Conservation (phyloP, 1,140 invertebrate genomes). For the Orussus abietinus region DNA sequence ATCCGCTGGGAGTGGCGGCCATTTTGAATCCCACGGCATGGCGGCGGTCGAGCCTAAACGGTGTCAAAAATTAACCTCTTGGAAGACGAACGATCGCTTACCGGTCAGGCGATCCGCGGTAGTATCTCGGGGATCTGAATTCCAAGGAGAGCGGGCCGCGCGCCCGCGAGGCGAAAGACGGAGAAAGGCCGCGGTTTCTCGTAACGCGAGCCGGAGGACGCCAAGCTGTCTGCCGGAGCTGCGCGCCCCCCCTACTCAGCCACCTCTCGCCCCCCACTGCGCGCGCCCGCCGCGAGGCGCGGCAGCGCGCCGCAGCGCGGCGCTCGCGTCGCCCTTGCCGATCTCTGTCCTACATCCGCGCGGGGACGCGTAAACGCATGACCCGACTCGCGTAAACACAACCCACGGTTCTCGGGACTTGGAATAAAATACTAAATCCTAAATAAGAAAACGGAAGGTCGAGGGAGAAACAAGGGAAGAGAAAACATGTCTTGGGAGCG, state of each 20-base stretch:
- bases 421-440: no score
- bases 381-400: conserved; percentile 34
- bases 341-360: conserved; percentile 31
- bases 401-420: no score
- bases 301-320: background rate
- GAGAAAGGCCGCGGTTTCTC: conserved; percentile 46
- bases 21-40: no score
- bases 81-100: no score
- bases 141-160: no score
- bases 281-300: background rate
- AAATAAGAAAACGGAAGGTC: no score
- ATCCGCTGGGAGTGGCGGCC: no score
- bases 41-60: no score
- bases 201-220: conserved; percentile 50
- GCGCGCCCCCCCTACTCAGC: conserved; percentile 33
- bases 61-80: no score
- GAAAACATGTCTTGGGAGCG: no score
- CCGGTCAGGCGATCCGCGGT: background rate
- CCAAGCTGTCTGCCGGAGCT: conserved; percentile 54
- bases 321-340: conserved; percentile 2
- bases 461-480: no score
- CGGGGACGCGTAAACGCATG: conserved; percentile 13
- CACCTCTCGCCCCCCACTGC: conserved; percentile 14
- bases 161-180: conserved; percentile 36
- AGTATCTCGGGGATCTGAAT: no score